These are phyloP conservation scores for Tineola bisselliella DNA, from an alignment of 2,888 invertebrate genomes.

Conservation along the genomic window DNA sequence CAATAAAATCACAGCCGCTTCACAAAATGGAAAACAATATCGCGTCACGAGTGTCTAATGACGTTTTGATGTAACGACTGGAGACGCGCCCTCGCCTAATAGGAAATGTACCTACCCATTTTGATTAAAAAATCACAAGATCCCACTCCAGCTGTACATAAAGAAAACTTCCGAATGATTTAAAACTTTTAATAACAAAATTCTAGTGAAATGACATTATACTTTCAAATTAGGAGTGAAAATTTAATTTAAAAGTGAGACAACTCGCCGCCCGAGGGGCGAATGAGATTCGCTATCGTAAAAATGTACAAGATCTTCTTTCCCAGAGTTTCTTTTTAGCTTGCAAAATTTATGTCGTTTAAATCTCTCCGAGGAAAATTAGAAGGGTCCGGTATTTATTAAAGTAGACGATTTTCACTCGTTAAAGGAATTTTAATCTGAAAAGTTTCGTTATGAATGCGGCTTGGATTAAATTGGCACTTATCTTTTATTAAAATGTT, in stretches of 20 bases:
- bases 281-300: conserved; percentile 61
- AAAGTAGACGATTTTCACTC: conserved; percentile 58
- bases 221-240: conserved; percentile 70
- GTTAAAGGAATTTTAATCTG: conserved; percentile 65
- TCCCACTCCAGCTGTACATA: conserved; percentile 47
- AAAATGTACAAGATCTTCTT: conserved; percentile 66
- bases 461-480: conserved; percentile 48
- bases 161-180: conserved; percentile 63
- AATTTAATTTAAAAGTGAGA: conserved; percentile 70
- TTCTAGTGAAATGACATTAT: conserved; percentile 70
- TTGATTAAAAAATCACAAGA: conserved; percentile 66
- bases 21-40: conserved; percentile 58
- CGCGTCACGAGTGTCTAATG: conserved; percentile 64
- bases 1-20: conserved; percentile 5
- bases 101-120: conserved; percentile 22
- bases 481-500: conserved; percentile 46
- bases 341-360: conserved; percentile 59
- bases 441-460: conserved; percentile 63
- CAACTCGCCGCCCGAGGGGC: conserved; percentile 58
- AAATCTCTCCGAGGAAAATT: conserved; percentile 64
- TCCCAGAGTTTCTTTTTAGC: conserved; percentile 63
- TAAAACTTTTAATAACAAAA: conserved; percentile 69
- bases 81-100: conserved; percentile 61
- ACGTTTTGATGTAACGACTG: conserved; percentile 53
- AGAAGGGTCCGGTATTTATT: conserved; percentile 62